These are phyloP conservation scores for Cyanoderma ruficeps DNA, from an alignment of 2,113 vertebrate genomes.

Conservation along the genomic window DNA sequence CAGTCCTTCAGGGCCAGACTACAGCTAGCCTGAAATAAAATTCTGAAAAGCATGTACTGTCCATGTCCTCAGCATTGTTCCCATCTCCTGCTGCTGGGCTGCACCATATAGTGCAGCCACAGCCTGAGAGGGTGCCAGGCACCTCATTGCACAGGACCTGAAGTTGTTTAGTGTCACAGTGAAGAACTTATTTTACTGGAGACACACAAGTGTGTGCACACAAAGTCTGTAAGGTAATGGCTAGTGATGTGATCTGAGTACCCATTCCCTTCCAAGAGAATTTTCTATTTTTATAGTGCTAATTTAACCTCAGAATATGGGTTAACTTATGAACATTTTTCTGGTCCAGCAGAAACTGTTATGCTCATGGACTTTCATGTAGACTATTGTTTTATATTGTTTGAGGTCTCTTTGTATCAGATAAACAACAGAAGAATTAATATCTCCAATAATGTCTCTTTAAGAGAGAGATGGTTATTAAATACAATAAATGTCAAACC, in stretches of 20 bases:
- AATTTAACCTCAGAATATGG: not conserved
- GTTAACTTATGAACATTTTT: not conserved
- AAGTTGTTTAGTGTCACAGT: not conserved
- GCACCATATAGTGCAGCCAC: not conserved
- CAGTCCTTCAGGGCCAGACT: not conserved
- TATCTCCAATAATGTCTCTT: not conserved
- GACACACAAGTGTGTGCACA: fast-evolving
- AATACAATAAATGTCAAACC: not conserved
- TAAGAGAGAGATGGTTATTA: not conserved
- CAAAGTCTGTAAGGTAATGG: not conserved
- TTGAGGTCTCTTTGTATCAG: not conserved
- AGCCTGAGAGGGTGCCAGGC: not conserved
- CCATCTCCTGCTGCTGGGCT: not conserved
- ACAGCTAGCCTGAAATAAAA: not conserved
- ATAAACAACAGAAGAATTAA: not conserved
- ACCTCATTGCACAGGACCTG: not conserved
- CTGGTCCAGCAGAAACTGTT: not conserved
- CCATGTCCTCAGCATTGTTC: not conserved
- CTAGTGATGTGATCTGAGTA: not conserved
- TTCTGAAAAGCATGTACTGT: not conserved
- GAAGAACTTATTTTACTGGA: not conserved
- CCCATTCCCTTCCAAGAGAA: not conserved
- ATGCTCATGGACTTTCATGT: not conserved
- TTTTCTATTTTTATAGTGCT: not conserved
- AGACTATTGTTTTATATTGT: not conserved